Evolutionary conservation across 2,888 invertebrate genomes (phyloP).

Genomic region (Erebia aethiops): DNA sequence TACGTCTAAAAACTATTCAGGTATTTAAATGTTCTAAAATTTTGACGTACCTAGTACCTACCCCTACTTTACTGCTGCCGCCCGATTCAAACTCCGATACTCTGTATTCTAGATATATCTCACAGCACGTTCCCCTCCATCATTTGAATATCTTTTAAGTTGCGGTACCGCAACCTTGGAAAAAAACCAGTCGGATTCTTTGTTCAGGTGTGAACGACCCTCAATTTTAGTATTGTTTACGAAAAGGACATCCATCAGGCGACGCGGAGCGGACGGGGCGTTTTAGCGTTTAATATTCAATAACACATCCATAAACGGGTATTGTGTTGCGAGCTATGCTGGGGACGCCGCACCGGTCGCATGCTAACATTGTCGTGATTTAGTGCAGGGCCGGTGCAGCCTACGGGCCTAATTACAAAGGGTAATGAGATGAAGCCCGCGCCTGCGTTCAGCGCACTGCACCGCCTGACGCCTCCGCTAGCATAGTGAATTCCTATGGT

Average conservation of each 20-base stretch:
- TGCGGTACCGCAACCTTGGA: background rate
- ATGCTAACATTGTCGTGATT: constrained; percentile 72
- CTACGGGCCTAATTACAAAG: constrained; percentile 79
- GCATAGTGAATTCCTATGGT: background rate
- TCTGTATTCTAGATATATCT: background rate
- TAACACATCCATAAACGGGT: constrained; percentile 64
- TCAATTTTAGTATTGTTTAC: constrained; percentile 54
- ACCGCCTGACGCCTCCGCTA: constrained; percentile 16
- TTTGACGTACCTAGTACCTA: no score
- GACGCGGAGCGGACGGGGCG: constrained; percentile 45
- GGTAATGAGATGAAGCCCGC: constrained; percentile 71
- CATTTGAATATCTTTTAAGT: constrained; percentile 14
- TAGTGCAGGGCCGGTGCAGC: constrained; percentile 72
- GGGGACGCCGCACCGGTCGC: constrained; percentile 56
- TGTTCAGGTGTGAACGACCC: constrained; percentile 46
- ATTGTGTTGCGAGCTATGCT: constrained; percentile 66
- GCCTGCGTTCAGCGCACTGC: constrained; percentile 47
- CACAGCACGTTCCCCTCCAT: background rate
- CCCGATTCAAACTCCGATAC: background rate
- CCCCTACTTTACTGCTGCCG: no score
- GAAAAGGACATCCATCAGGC: constrained; percentile 55
- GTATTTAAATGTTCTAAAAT: no score
- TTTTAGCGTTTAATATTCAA: constrained; percentile 69
- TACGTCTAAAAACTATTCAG: no score
- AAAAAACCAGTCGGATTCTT: constrained; percentile 16